Base-by-base conservation (phyloP, 2,113 vertebrate genomes). In the Callithrix jacchus region DNA sequence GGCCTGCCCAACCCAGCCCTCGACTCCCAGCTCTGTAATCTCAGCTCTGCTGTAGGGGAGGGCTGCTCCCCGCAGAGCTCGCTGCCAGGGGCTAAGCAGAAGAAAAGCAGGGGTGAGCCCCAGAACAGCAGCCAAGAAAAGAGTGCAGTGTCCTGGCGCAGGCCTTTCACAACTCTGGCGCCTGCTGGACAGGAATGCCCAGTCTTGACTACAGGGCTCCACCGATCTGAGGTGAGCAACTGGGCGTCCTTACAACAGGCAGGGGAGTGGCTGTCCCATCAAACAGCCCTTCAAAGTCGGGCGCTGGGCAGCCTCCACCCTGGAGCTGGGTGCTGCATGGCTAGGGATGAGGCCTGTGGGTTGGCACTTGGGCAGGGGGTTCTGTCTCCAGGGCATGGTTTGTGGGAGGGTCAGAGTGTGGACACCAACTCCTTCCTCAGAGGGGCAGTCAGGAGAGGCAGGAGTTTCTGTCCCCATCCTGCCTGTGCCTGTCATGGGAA, bases 111-210 rank as follows among this genome's bases (percentile, higher is more conserved):
- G 30, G 21, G 12, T 14, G 12, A 54, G 42, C 47, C 83, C 45
- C 71, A 9, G 13, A 27, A n/a, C 32, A 89, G 88, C 18, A 16
- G 32, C 13, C 20, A 71, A 18, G 6, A 8, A 14, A 79, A 73
- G 35, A 35, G 68, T 45, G 0, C 0, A 45, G 23, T 16, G 23
- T 58, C 92, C n/a, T 1, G 0, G 8, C 11, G 2, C 45, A 20
- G 73, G 40, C 35, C 86, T 93, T 94, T 91, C 18, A 1, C 83
- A 97, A 93, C 37, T 89, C 64, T 58, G 1, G 45, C 52, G 35
- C 96, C 54, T n/a, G 96, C 17, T 74, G 0, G 61, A 96, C 97
- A 97, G 97, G 97, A 97, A 94, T 71, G 9, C 93, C 96, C 74
- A 32, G 95, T 89, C 70, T 11, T n/a, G 70, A 74, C 40, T 25